phyloP scores from a whole-genome alignment of 1,140 invertebrate species.

The Macrobrachium nipponense region DNA sequence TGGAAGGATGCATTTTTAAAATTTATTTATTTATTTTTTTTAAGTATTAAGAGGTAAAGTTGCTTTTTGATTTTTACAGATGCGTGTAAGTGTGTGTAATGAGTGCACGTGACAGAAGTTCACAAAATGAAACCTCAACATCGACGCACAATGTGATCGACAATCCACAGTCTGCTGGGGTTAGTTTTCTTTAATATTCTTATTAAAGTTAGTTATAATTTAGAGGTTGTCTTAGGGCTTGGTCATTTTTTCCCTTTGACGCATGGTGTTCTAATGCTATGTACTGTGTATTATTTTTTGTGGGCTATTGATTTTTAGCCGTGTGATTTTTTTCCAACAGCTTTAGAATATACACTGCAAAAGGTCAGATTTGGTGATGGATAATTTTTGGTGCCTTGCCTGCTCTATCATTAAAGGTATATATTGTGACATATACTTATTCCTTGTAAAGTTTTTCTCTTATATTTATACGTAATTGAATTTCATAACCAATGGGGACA shows the following conservation, averaged over 20 bases:
- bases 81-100: constrained; percentile 51
- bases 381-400: no score
- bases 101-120: constrained; percentile 48
- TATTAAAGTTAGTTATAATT: no score
- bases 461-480: no score
- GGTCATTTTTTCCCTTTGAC: neutral
- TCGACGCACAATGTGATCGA: constrained; percentile 42
- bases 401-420: no score
- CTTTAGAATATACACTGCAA: neutral
- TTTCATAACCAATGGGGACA: no score
- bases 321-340: neutral
- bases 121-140: constrained; percentile 46
- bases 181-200: constrained; percentile 19
- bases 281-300: neutral
- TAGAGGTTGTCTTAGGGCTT: neutral
- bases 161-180: constrained; percentile 40
- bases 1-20: neutral
- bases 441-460: no score
- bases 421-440: no score
- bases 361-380: no score
- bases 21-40: neutral
- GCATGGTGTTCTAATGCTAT: no score
- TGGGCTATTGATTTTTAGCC: neutral
- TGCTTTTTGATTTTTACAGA: constrained; percentile 22
- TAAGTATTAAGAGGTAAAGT: neutral